Evolutionary conservation across 1,140 invertebrate genomes (phyloP), one percentile per base, ranked within the genome.

Genomic region (Drosophila sechellia): DNA sequence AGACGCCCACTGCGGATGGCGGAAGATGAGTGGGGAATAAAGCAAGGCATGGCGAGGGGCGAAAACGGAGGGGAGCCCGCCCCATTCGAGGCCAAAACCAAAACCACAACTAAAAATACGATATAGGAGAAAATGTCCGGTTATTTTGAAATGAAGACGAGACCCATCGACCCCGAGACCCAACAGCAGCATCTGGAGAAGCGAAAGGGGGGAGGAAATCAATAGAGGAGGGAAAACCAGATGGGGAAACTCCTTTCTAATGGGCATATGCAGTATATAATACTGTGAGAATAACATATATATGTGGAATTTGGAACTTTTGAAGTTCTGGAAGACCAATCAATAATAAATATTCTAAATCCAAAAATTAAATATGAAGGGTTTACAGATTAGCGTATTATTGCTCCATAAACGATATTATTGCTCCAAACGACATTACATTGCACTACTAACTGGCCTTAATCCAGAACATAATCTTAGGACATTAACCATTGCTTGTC

Each of bases 81-180:
- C 55, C 27, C 27, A 27, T 27, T 5, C 27, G 27, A 31, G 13
- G 37, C 45, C 49, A 53, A 52, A 65, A 73, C 63, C 61, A 76
- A 72, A 83, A 71, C 75, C 70, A 54, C 83, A 87, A 76, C 84
- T 84, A 84, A 87, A 87, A 87, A 89, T 89, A 87, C 56, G 63
- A 59, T 45, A 77, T 74, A 73, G 43, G 78, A 49, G 86, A 50
- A 87, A 78, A 78, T 72, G 61, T 77, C 58, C 76, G 84, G 79
- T 89, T 73, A 84, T 84, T 89, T 79, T 84, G 68, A 89, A 86
- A 76, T 76, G 48, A 72, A 76, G 57, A 56, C 68, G 34, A 78
- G 74, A 77, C 35, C 49, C 40, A 63, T 22, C 54, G 40, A 66
- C 46, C 63, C 20, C 50, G 31, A 57, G 39, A 59, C 22, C 40